These are phyloP conservation scores for Bettongia penicillata DNA, from an alignment of 2,113 vertebrate species.

Conservation along the genomic window DNA sequence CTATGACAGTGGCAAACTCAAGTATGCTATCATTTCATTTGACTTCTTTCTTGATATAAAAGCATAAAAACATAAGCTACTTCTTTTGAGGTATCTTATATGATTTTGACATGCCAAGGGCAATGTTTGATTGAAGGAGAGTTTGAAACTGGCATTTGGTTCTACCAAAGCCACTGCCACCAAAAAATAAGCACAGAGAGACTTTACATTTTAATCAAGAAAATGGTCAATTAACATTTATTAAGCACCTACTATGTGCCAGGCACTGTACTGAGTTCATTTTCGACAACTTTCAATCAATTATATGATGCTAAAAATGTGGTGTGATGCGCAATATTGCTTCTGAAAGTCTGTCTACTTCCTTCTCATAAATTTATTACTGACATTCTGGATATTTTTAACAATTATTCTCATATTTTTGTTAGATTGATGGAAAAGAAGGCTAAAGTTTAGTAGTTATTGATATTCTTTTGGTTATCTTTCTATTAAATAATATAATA, in stretches of 20 bases:
- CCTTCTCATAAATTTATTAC: neutral
- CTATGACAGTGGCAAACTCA: neutral
- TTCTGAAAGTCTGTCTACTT: neutral
- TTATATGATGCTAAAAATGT: neutral
- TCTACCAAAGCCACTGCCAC: neutral
- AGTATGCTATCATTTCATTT: neutral
- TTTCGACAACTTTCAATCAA: neutral
- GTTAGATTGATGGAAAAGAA: neutral
- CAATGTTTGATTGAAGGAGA: neutral
- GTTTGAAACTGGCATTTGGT: neutral
- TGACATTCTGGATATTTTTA: neutral
- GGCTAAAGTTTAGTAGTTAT: neutral
- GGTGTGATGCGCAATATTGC: neutral
- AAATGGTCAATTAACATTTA: neutral
- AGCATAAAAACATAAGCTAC: neutral
- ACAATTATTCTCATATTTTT: neutral
- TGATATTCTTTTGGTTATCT: neutral
- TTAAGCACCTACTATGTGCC: neutral
- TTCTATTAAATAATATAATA: neutral
- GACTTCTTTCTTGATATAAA: neutral
- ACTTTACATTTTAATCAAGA: neutral
- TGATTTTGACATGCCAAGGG: neutral
- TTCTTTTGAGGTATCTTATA: neutral
- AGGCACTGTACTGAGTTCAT: neutral
- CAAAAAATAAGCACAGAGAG: neutral